Percentiles rank a stretch among this genome's conserved stretches.
Evolutionary conservation across 2,797 vertebrate species (phyloP).

Genomic region (Tapirus indicus): DNA sequence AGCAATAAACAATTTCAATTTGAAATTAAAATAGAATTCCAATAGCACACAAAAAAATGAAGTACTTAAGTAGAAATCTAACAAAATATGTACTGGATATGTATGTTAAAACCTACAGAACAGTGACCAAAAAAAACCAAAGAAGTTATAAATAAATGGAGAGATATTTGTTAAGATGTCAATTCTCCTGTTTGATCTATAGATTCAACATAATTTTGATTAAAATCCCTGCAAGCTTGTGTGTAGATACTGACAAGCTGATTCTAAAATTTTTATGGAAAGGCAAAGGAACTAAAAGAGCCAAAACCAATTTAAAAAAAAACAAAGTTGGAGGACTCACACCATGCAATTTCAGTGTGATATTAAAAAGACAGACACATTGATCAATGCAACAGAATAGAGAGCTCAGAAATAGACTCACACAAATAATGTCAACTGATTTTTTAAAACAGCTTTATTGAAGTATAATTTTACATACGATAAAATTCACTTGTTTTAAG

Average conservation of each 20-base stretch:
- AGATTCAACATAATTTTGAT: not conserved
- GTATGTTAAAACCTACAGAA: not conserved
- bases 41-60: not conserved
- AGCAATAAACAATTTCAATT: not conserved
- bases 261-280: not conserved
- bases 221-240: not conserved
- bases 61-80: not conserved
- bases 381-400: not conserved
- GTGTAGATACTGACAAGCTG: not conserved
- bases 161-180: not conserved
- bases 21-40: slow-evolving; percentile 8
- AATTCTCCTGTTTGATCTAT: not conserved
- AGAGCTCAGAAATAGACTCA: not conserved
- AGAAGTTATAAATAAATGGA: not conserved
- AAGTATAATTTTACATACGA: not conserved
- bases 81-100: not conserved
- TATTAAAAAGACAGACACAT: not conserved
- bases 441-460: slow-evolving; percentile 6
- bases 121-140: not conserved
- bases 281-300: not conserved
- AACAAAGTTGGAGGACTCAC: not conserved
- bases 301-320: not conserved
- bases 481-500: not conserved
- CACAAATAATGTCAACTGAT: not conserved
- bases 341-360: not conserved